Conservation (phyloP, 2,113 vertebrate species). For the Neolamprologus toae region DNA sequence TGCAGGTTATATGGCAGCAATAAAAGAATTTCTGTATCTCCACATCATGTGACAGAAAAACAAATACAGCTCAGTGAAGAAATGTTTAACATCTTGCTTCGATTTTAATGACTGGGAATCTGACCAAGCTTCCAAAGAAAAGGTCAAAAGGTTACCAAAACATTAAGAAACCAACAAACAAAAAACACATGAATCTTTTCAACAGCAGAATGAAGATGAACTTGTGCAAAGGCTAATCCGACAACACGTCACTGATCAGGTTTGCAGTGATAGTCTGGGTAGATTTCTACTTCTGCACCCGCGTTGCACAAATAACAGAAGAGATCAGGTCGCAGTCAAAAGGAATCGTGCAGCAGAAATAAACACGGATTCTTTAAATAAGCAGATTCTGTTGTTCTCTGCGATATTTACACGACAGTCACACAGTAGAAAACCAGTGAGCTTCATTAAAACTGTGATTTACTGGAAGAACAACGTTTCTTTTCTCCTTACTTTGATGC, state of each 20-base stretch:
- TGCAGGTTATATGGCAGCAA: no score
- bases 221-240: neutral
- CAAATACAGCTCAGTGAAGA: neutral
- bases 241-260: neutral
- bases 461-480: neutral
- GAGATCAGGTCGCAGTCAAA: neutral
- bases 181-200: neutral
- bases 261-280: neutral
- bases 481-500: neutral
- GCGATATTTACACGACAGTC: rapidly evolving
- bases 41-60: neutral
- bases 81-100: neutral
- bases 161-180: neutral
- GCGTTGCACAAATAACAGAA: neutral
- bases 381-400: neutral
- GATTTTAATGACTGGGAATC: neutral
- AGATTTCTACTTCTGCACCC: neutral
- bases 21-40: no score
- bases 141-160: neutral
- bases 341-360: neutral
- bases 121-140: neutral
- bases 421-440: neutral
- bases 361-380: neutral
- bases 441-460: neutral
- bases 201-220: neutral